Evolutionary conservation across 2,113 vertebrate species (phyloP), one percentile per base, ranked within the genome.

Genomic region (Isichthys henryi): DNA sequence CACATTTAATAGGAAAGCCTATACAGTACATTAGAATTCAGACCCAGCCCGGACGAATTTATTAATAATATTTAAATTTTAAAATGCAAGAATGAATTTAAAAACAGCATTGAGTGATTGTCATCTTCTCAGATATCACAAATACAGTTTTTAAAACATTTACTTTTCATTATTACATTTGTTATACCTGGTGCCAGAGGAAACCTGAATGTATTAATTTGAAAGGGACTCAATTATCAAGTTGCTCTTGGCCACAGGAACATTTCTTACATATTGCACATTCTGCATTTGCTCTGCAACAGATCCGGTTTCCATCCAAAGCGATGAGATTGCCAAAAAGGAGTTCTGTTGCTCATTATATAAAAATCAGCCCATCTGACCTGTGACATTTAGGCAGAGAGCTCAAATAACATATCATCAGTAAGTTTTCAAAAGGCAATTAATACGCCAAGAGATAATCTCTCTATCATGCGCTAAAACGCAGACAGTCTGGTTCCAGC

Each of bases 251-350:
- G 88, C 31, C 66, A 53, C 48, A 35, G 15, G 88, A 82, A 88
- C 88, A 82, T 88, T 88, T 88, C 88, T 82, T 53, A 21, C 74
- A 82, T 82, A 82, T 82, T 82, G 74, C 83, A 89, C 88, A 89
- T 89, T 82, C 88, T 89, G 88, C 58, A 77, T 70, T 74, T 43
- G 62, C 62, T 45, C 46, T 23, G 88, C 88, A 74, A 66, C 27
- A 53, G 88, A 82, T 56, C 43, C 50, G 35, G 70, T 82, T 82
- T 56, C 74, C 88, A 46, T 74, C 43, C 62, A 50, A 88, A 88
- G 35, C 2, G 15, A 31, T 9, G 19, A 13, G 50, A 82, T 70
- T 82, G 70, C 70, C 88, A 89, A 49, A 70, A 83, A 15, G 74
- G 80, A 58, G 31, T 89, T 77, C 13, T 53, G 31, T 89, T 85